Evolutionary conservation across 2,888 invertebrate species (phyloP), one percentile per base, ranked within the genome.

Genomic region (Torymus aiolomorphi): DNA sequence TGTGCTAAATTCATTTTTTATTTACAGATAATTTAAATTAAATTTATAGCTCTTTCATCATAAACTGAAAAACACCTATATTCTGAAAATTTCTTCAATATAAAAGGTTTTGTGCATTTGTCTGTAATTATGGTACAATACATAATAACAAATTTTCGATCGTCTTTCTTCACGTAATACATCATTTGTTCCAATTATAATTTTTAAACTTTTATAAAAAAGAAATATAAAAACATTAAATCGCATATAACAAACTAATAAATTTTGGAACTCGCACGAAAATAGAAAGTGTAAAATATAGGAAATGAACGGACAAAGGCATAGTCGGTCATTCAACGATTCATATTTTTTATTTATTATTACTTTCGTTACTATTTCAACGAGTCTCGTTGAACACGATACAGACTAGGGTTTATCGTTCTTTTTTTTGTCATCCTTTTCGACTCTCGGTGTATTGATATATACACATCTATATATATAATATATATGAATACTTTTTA

Each of bases 381-480:
- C 82, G 82, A 82, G 31, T 82, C 73, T 80, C 78, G 82, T 80
- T 80, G 80, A 82, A 78, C 77, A 82, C 80, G 82, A 80, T 82
- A 82, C 80, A 82, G 82, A 82, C 82, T 82, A 82, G 82, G 79
- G 77, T 82, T 82, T 77, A 82, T 82, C 82, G 78, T 80, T 80
- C 75, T 82, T 81, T 76, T 54, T 73, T 61, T 66, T 66, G 52
- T 71, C 42, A 42, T 42, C 42, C 42, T 67, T 74, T 66, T 82
- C 76, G 78, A 75, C 76, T 79, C 56, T 79, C 57, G 16, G 75
- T 82, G 76, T 73, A 81, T 80, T 71, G 72, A 80, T 78, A 76
- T 75, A 82, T 78, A 72, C 72, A 82, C 57, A 80, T 57, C 8
- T 70, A 51, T 67, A 65, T 66, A 20, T 70, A 76, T 75, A 51